A percentile compares a stretch with the other conserved stretches of the same genome.
These are phyloP conservation scores for Peromyscus attwateri DNA, from an alignment of 2,797 vertebrate species.

Conservation along the genomic window DNA sequence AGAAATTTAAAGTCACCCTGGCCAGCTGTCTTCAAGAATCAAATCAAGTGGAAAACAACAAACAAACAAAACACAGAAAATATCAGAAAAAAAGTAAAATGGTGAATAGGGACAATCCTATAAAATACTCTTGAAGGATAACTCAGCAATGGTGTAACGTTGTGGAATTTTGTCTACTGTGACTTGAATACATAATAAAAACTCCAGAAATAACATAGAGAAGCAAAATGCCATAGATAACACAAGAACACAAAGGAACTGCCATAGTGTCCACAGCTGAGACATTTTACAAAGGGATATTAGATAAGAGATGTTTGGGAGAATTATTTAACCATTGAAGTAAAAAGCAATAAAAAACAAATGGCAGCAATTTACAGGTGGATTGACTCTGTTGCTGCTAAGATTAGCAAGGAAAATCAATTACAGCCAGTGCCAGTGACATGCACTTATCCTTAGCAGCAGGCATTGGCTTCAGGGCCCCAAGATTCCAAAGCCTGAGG, in stretches of 20 bases:
- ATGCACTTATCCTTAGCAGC: neutral
- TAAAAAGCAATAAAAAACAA: neutral
- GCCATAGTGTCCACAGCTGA: neutral
- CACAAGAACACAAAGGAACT: neutral
- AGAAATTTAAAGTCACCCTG: neutral
- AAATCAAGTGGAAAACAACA: neutral
- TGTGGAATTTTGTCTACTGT: neutral
- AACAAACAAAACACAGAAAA: neutral
- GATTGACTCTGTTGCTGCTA: neutral
- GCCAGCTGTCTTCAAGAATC: neutral
- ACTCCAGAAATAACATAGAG: constrained; percentile 15
- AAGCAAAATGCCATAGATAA: constrained; percentile 2
- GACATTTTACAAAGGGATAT: neutral
- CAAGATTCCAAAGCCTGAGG: neutral
- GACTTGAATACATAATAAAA: neutral
- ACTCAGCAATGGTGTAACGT: neutral
- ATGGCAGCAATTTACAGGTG: neutral
- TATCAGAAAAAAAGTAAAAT: neutral
- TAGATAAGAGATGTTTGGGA: neutral
- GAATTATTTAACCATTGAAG: neutral
- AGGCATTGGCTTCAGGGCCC: neutral
- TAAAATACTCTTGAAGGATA: neutral
- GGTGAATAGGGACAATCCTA: neutral
- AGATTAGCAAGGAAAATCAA: neutral
- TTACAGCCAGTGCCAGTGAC: neutral